These are phyloP conservation scores for Ceuthmochares aereus DNA, from an alignment of 2,113 vertebrate genomes.

Conservation along the genomic window DNA sequence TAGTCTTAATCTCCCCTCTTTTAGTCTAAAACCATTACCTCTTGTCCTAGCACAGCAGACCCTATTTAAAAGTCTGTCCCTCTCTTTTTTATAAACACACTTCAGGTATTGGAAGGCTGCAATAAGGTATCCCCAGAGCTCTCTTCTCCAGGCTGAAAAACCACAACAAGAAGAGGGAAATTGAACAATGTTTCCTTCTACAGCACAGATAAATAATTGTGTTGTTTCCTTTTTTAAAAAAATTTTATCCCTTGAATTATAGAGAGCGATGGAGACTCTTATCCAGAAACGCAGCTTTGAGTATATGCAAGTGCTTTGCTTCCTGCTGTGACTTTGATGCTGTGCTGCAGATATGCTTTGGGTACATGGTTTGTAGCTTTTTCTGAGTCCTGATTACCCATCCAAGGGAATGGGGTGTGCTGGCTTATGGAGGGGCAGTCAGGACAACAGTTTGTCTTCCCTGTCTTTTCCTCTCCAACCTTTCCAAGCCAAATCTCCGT, in stretches of 20 bases:
- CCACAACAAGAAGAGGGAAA: background rate
- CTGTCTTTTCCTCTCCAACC: background rate
- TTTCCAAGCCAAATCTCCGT: background rate
- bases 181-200: background rate
- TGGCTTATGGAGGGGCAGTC: background rate
- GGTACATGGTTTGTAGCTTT: background rate
- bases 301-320: background rate
- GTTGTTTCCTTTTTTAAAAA: background rate
- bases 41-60: too few relatives aligned
- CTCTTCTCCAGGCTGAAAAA: background rate
- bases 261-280: background rate
- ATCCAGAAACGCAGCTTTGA: background rate
- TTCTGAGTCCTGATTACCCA: rapidly evolving
- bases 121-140: background rate
- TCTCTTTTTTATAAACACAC: too few relatives aligned
- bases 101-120: background rate
- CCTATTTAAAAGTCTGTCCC: too few relatives aligned
- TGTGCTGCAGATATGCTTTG: background rate
- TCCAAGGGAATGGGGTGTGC: rapidly evolving
- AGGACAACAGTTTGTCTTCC: background rate
- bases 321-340: background rate
- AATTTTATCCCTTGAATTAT: background rate
- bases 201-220: too few relatives aligned
- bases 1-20: too few relatives aligned
- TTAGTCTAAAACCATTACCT: too few relatives aligned